Evolutionary conservation across 1,140 invertebrate genomes (phyloP), one percentile per base, ranked within the genome.

Genomic region (Drosophila dunni): DNA sequence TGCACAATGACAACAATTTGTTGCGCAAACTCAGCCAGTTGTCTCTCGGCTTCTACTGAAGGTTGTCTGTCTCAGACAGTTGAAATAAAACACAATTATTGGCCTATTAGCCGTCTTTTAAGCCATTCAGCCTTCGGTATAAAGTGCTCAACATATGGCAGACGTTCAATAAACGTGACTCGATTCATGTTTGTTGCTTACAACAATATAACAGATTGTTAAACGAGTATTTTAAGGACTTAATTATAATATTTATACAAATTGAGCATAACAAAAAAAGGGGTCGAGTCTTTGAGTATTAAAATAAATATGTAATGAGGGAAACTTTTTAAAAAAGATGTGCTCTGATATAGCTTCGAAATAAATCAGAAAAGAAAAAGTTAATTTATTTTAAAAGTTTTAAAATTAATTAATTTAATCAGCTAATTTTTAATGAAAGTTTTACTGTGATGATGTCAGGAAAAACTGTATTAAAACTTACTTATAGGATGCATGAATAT

Each of bases 11-110:
- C 20, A 48, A 65, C 70, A 68, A 73, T 50, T 61, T 73, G 70
- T 73, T 73, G 70, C 64, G 70, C 70, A 73, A 73, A 61, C 64
- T 68, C 64, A 62, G 56, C 54, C 60, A 36, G 38, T 56, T 60
- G 54, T 44, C 54, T 44, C 54, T 53, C 48, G 20, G n/a, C 9
- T 34, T 38, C 38, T 15, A 11, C 11, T 46, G 50, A 61, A 65
- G 61, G 36, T 58, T 53, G 45, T 61, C 70, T 68, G 63, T 15
- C 45, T 15, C 40, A 34, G 56, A 56, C 70, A 73, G 70, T 24
- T 29, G 6, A 44, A 5, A 44, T 33, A 44, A 4, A 54, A 36
- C 34, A 10, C 64, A 73, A 68, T 73, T 68, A 73, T 73, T 73
- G 70, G 64, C 70, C 70, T 67, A 72, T 67, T 72, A 71, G 36